Base-by-base conservation (phyloP, 2,888 invertebrate genomes). In the Pachliopta kotzebuea region DNA sequence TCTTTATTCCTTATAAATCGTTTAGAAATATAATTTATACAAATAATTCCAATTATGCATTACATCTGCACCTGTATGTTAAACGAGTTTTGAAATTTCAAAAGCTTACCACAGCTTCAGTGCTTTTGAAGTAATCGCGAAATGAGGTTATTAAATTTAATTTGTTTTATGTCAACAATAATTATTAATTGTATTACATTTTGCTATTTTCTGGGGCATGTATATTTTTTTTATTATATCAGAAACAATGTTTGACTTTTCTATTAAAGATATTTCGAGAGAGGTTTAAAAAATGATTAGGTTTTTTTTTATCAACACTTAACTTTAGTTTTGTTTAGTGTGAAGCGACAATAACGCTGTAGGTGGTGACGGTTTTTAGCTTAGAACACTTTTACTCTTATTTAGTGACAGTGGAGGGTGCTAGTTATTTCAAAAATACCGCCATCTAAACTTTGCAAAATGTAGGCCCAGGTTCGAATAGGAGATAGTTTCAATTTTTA, bases 11-110 rank as follows among this genome's bases (percentile, higher is more conserved):
- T 26, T 26, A 6, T 26, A 6, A n/a, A n/a, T n/a, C 26, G 3
- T 26, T 26, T 26, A 26, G 7, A 45, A 45, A 45, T 29, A 20
- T 62, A 56, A 37, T 56, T 37, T 57, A 45, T 45, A 55, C 20
- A 9, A 62, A 56, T 56, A 57, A 57, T 62, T 62, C 17, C 23
- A 56, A 56, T 45, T 17, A 56, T 17, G 31, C 50, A 4, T 23
- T 21, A 62, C 56, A 57, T 55, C 55, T 61, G 26, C 45, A 26
- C 23, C 60, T 55, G 24, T 45, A 45, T 14, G 54, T 24, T 26
- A 18, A 52, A 55, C 45, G 26, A 61, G 55, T 55, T 52, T 52
- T 14, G 24, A 24, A 52, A 56, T 24, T 56, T 24, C 56, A 23
- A 52, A 62, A 24, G 50, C n/a, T 56, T 56, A n/a, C n/a, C 45